Evolutionary conservation across 2,797 vertebrate genomes (phyloP).

Genomic region (Trematomus bernacchii): DNA sequence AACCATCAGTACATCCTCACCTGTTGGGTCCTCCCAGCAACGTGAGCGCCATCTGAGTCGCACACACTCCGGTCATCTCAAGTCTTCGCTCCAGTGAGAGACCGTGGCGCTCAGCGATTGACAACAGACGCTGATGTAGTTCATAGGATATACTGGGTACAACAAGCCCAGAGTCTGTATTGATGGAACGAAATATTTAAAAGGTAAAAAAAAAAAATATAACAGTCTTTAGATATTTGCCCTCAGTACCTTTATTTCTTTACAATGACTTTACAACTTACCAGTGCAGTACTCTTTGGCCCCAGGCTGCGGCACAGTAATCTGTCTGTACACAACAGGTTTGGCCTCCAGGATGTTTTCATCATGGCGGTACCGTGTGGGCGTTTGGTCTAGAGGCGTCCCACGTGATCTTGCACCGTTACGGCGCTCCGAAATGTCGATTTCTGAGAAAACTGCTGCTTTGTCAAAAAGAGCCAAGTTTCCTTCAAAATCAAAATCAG

Average conservation of each 20-base stretch:
- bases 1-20: slow-evolving; percentile 73
- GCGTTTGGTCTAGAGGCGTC: slow-evolving; percentile 89
- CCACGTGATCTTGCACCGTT: slow-evolving; percentile 91
- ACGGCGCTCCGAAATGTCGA: slow-evolving; percentile 92
- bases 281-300: slow-evolving; percentile 95
- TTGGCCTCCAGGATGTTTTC: slow-evolving; percentile 97
- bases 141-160: slow-evolving; percentile 95
- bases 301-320: slow-evolving; percentile 90
- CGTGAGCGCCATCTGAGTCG: slow-evolving; percentile 98
- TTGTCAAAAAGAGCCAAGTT: slow-evolving; percentile 99
- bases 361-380: slow-evolving; percentile 93
- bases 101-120: slow-evolving; percentile 92
- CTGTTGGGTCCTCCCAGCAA: slow-evolving; percentile 97
- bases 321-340: slow-evolving; percentile 95
- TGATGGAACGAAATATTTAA: not conserved
- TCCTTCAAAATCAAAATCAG: slow-evolving; percentile 98
- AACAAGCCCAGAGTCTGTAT: slow-evolving; percentile 90
- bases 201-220: too few relatives aligned
- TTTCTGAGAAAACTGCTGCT: slow-evolving; percentile 96
- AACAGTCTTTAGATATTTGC: slow-evolving; percentile 54
- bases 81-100: slow-evolving; percentile 94
- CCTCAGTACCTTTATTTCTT: not conserved
- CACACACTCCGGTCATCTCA: slow-evolving; percentile 97
- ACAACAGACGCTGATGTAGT: slow-evolving; percentile 93
- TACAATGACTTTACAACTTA: slow-evolving; percentile 47